These are phyloP conservation scores for Oplegnathus fasciatus DNA, from an alignment of 2,113 vertebrate genomes.

Conservation along the genomic window DNA sequence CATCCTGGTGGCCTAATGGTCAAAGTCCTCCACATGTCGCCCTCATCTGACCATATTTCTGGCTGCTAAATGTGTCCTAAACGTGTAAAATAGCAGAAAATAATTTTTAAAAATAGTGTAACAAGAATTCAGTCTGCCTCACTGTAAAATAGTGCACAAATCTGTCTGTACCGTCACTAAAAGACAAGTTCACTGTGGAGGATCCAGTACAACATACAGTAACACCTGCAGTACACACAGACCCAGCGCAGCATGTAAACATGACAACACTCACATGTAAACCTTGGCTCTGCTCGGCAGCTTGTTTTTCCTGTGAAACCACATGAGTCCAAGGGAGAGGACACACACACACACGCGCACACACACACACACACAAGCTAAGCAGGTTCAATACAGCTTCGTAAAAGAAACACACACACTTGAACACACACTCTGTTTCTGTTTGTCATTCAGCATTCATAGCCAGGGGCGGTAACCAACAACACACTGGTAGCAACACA, in stretches of 20 bases:
- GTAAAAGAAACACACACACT: neutral
- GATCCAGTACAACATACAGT: neutral
- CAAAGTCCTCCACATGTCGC: neutral
- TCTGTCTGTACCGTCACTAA: neutral
- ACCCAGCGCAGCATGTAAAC: constrained; percentile 14
- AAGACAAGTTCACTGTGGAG: neutral
- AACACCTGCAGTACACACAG: neutral
- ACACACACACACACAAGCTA: neutral
- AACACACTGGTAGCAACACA: constrained; percentile 39
- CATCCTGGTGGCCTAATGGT: neutral
- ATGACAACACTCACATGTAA: constrained; percentile 20
- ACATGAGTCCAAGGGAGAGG: constrained; percentile 16
- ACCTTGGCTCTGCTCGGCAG: constrained; percentile 36
- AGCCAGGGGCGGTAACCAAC: constrained; percentile 33
- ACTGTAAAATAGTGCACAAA: no score
- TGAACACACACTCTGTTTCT: constrained; percentile 4
- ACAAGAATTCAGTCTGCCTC: neutral
- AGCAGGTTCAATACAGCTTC: neutral
- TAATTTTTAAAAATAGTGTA: neutral
- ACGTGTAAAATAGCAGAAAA: neutral
- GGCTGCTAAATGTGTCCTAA: neutral
- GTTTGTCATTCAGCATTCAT: constrained; percentile 34
- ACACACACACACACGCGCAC: neutral
- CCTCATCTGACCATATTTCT: no score
- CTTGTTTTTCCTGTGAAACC: constrained; percentile 38